Conservation (phyloP, 2,113 vertebrate genomes). For the Aix galericulata region DNA sequence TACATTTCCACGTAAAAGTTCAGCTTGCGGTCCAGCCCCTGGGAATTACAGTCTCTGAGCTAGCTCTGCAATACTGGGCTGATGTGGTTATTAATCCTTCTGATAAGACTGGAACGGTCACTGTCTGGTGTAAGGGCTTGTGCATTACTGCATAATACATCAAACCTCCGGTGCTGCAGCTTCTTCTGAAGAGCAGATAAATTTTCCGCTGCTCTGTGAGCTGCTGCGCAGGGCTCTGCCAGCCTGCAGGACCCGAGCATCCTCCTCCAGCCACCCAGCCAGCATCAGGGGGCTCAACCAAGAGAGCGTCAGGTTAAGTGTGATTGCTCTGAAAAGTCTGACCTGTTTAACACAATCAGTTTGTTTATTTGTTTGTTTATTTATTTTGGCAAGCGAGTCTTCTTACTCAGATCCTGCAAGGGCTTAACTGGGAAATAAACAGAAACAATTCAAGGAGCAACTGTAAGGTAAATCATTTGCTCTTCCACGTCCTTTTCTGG, state of each 20-base stretch:
- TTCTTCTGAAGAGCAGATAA: not conserved
- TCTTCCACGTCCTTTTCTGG: not conserved
- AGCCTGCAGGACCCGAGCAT: not conserved
- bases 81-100: slow-evolving; percentile 31
- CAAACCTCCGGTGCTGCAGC: not conserved
- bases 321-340: not conserved
- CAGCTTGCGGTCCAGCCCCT: not conserved
- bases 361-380: not conserved
- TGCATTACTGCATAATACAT: not conserved
- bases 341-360: not conserved
- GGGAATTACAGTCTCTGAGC: not conserved
- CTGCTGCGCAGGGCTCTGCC: not conserved
- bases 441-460: not conserved
- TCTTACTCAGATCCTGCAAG: not conserved
- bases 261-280: not conserved
- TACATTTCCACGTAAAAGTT: not conserved
- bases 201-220: not conserved
- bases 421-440: not conserved
- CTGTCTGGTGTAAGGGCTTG: slow-evolving; percentile 1
- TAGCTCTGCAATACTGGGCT: not conserved
- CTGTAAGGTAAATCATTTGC: not conserved
- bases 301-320: not conserved
- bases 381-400: not conserved
- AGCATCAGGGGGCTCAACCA: not conserved
- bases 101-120: not conserved